Evolutionary conservation across 2,113 vertebrate genomes (phyloP), one percentile per base, ranked within the genome.

Genomic region (Burhinus oedicnemus): DNA sequence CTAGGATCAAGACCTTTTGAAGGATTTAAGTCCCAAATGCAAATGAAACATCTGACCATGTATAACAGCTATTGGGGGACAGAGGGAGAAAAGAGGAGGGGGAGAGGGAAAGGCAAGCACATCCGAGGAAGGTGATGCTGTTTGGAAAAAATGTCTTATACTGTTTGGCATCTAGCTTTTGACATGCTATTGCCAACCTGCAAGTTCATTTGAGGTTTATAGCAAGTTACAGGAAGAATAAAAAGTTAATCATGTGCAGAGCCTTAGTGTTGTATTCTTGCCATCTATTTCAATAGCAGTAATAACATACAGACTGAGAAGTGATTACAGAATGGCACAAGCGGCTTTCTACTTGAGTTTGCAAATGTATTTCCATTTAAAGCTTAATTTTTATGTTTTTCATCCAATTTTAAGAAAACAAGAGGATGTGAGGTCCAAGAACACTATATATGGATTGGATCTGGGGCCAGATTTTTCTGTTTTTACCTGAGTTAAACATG

Each of bases 221-320:
- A 90, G 61, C 86, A 87, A 96, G 88, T 95, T 97, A 95, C 95
- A 97, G 87, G 87, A 96, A 97, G 80, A 97, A 95, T 95, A 95
- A 95, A 94, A 96, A 68, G 22, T 93, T 94, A 97, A 95, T 94
- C 70, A 75, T 88, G 81, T 93, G 68, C 93, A 93, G 89, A 89
- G 62, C 20, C 42, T 74, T 95, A n/a, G 32, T 91, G 52, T 65
- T 97, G 92, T 94, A 77, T 83, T 83, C 75, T 65, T 91, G 89
- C 90, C 82, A 92, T 95, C 90, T 72, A 57, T 94, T 96, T 93
- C 89, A 95, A 94, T 61, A 90, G 76, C 68, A 94, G 27, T 95
- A 96, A 96, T 96, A 95, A 89, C 74, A 94, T 55, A 76, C 85
- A 97, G 88, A 49, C 90, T 72, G 49, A 4, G 2, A 93, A 95